Percentiles rank a stretch among this genome's conserved stretches.
Conservation (phyloP, 30 jellyfish, hydroid and myxozoan species). For the Cassiopea andromeda region DNA sequence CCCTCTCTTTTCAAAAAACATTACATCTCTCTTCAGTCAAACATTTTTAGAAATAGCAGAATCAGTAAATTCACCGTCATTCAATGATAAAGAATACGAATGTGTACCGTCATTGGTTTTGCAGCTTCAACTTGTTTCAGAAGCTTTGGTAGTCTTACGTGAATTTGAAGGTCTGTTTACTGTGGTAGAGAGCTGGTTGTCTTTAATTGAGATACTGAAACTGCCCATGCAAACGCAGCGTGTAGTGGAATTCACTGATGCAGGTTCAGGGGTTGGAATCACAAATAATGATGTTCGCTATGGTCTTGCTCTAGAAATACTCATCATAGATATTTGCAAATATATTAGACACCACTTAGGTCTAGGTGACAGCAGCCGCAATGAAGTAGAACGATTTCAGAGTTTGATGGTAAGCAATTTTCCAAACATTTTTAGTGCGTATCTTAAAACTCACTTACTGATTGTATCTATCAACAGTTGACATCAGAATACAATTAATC, state of each 20-base stretch:
- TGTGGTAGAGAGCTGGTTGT: constrained; percentile 9
- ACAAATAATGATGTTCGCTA: constrained; percentile 59
- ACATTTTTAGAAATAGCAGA: constrained; percentile 15
- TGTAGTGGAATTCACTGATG: constrained; percentile 69
- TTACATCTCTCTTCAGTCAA: not conserved
- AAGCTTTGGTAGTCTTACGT: constrained; percentile 13
- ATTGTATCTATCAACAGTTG: constrained; percentile 6
- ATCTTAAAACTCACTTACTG: constrained; percentile 5
- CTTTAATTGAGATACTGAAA: constrained; percentile 3
- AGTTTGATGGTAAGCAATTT: constrained; percentile 60
- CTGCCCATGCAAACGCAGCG: constrained; percentile 56
- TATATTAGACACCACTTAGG: constrained; percentile 68
- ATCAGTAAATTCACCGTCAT: constrained; percentile 15
- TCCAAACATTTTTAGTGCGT: not conserved
- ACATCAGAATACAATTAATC: not conserved
- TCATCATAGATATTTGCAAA: constrained; percentile 16
- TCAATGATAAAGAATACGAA: constrained; percentile 17
- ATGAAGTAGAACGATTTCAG: constrained; percentile 69
- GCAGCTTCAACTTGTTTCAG: constrained; percentile 10
- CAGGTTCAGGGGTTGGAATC: constrained; percentile 72
- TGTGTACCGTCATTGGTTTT: constrained; percentile 14
- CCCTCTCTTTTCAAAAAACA: too few relatives aligned
- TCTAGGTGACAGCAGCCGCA: constrained; percentile 78
- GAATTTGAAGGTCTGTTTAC: constrained; percentile 15
- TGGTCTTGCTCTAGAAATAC: constrained; percentile 57